Conservation (phyloP, 2,113 vertebrate genomes). For the Anguilla rostrata region DNA sequence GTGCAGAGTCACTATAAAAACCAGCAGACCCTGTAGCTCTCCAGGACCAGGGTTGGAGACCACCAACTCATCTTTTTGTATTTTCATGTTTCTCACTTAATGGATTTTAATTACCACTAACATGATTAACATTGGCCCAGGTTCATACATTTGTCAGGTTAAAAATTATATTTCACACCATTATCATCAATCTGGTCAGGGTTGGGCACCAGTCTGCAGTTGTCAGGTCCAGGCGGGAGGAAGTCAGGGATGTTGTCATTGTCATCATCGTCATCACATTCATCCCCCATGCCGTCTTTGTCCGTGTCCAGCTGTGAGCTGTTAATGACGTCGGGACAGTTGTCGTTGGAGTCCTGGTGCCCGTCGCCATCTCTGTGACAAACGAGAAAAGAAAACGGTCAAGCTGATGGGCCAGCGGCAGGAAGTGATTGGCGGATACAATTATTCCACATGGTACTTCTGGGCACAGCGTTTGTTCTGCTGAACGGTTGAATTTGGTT, state of each 20-base stretch:
- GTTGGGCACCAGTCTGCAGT: constrained; percentile 95
- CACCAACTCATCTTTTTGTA: too few relatives aligned
- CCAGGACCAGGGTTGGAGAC: too few relatives aligned
- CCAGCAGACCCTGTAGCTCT: too few relatives aligned
- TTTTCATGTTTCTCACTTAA: too few relatives aligned
- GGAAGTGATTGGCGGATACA: not conserved
- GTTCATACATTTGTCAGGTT: too few relatives aligned
- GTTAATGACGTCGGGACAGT: constrained; percentile 91
- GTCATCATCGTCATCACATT: constrained; percentile 95
- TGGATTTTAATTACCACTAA: not conserved
- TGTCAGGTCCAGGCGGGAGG: constrained; percentile 90
- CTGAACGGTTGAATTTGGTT: not conserved
- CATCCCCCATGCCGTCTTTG: constrained; percentile 91
- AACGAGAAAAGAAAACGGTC: constrained; percentile 18
- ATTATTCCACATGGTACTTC: not conserved
- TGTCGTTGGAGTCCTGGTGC: constrained; percentile 96
- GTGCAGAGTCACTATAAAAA: too few relatives aligned
- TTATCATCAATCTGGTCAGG: constrained; percentile 90
- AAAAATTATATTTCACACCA: constrained; percentile 65
- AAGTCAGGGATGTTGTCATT: constrained; percentile 89
- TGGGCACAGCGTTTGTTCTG: not conserved
- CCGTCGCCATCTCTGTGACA: constrained; percentile 86
- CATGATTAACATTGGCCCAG: too few relatives aligned
- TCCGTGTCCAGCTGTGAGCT: constrained; percentile 94
- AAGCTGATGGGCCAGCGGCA: not conserved